These are phyloP conservation scores for Cinclus mexicanus DNA, from an alignment of 2,113 vertebrate species.

Conservation along the genomic window DNA sequence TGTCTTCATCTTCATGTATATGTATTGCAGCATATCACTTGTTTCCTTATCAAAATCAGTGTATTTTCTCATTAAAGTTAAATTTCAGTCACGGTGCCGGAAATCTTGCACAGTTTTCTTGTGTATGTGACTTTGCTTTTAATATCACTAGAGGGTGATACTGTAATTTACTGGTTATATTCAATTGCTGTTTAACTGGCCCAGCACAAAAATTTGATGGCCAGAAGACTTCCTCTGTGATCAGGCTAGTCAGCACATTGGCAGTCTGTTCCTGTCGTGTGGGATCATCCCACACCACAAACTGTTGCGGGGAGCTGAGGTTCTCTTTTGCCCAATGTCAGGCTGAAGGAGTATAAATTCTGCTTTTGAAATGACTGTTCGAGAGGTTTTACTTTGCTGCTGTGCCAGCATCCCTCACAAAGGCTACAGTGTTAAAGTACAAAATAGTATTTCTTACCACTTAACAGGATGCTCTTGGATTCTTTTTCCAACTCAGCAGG, in stretches of 20 bases:
- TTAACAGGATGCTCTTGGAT: slow-evolving; percentile 62
- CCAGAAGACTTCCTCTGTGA: neutral
- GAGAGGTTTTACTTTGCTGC: slow-evolving; percentile 40
- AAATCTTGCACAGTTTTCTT: neutral
- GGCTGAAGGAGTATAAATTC: slow-evolving; percentile 53
- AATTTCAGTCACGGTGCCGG: neutral
- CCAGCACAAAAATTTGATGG: neutral
- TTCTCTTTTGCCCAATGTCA: slow-evolving; percentile 15
- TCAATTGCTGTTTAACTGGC: neutral
- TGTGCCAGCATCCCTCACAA: slow-evolving; percentile 53
- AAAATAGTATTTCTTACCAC: slow-evolving; percentile 56
- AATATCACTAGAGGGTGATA: neutral
- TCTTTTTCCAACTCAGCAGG: slow-evolving; percentile 23
- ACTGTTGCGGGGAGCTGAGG: neutral
- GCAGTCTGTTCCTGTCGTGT: neutral
- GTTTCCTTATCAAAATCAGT: neutral
- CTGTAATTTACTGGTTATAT: neutral
- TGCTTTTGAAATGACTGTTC: slow-evolving; percentile 47
- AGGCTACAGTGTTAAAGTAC: slow-evolving; percentile 50
- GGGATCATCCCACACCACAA: slow-evolving; percentile 5
- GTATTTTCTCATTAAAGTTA: neutral
- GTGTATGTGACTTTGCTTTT: neutral
- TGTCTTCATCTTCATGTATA: neutral
- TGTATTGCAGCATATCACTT: neutral
- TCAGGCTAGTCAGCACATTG: neutral